These are phyloP conservation scores for Homalodisca vitripennis DNA, from an alignment of 1,140 invertebrate genomes.

Conservation along the genomic window DNA sequence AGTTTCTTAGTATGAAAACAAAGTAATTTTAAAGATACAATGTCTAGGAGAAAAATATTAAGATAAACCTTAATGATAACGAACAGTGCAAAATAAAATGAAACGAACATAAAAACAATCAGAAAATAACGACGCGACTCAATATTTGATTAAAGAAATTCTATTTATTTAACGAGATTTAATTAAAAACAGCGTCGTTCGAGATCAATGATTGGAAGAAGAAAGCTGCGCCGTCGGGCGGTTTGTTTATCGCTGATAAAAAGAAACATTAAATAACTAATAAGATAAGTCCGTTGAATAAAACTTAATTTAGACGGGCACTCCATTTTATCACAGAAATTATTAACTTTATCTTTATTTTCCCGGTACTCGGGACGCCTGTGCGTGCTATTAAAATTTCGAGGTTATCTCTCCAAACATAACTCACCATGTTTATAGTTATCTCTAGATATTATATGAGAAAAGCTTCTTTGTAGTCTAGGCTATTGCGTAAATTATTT, in stretches of 20 bases:
- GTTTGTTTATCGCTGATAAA: conserved; percentile 19
- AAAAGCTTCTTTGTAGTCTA: too few species aligned
- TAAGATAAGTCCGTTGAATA: background rate
- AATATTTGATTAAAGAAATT: conserved; percentile 27
- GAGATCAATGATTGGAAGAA: conserved; percentile 11
- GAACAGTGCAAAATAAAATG: too few species aligned
- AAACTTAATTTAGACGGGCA: conserved; percentile 7
- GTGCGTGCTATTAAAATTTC: conserved; percentile 15
- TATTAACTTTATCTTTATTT: conserved; percentile 21
- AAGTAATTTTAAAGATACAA: too few species aligned
- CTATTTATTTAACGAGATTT: conserved; percentile 27
- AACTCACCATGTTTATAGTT: background rate
- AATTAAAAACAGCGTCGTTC: conserved; percentile 25
- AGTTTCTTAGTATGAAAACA: too few species aligned
- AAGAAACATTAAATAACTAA: background rate
- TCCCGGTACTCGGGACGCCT: background rate
- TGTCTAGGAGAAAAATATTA: too few species aligned
- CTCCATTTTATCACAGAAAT: background rate
- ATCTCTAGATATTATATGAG: too few species aligned
- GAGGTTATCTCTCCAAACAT: conserved; percentile 20
- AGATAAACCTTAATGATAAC: too few species aligned
- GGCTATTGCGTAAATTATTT: too few species aligned
- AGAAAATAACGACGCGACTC: conserved; percentile 20
- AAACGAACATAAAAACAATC: too few species aligned
- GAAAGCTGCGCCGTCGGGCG: background rate